Conservation (phyloP, 2,888 invertebrate species). For the Scaptomyza cyrtandrae region DNA sequence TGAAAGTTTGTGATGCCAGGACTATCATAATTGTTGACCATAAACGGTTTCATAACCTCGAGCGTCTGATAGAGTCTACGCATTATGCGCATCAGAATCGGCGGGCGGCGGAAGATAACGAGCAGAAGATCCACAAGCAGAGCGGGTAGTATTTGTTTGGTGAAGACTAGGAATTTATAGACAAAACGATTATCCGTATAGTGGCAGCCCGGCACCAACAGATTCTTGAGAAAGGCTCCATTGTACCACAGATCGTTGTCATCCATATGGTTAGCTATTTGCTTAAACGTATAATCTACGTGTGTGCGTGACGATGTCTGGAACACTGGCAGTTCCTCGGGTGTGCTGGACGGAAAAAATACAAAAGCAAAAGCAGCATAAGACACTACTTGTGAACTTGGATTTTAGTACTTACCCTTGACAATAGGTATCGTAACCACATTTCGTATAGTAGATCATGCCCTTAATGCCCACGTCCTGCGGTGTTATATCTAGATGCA, state of each 20-base stretch:
- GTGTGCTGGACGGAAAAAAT: constrained; percentile 33
- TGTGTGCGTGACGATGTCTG: constrained; percentile 61
- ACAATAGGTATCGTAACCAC: constrained; percentile 40
- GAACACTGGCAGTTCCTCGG: constrained; percentile 57
- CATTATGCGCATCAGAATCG: constrained; percentile 64
- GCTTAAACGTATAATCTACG: constrained; percentile 52
- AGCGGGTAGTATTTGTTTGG: constrained; percentile 73
- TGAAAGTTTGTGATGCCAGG: constrained; percentile 58
- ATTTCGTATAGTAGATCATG: constrained; percentile 60
- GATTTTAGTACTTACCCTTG: constrained; percentile 44
- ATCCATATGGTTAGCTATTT: constrained; percentile 59
- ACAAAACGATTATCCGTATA: constrained; percentile 57
- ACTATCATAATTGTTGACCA: constrained; percentile 68
- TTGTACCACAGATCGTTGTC: constrained; percentile 45
- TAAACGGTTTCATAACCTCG: constrained; percentile 73
- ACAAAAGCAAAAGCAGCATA: background rate
- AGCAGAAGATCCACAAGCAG: constrained; percentile 62
- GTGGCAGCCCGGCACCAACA: constrained; percentile 61
- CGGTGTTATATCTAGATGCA: constrained; percentile 71
- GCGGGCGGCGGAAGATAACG: constrained; percentile 54
- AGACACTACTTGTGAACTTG: no score
- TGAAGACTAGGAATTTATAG: constrained; percentile 60
- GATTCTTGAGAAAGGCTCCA: constrained; percentile 57
- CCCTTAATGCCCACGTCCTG: constrained; percentile 70
- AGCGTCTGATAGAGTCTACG: constrained; percentile 59